Base-by-base conservation (phyloP, 2,797 vertebrate species). In the Meriones psammophilus region DNA sequence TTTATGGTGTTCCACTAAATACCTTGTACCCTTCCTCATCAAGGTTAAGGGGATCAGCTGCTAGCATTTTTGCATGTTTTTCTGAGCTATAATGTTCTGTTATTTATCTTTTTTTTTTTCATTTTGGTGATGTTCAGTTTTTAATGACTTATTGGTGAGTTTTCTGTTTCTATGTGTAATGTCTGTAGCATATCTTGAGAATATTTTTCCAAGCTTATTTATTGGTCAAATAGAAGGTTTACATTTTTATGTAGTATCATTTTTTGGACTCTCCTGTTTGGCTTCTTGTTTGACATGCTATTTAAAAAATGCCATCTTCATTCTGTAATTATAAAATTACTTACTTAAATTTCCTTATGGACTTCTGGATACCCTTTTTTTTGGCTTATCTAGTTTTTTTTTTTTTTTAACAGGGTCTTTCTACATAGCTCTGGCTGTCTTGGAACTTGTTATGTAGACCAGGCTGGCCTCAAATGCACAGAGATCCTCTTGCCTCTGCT, bases 161-260 rank as follows among this genome's bases (percentile, higher is more conserved):
- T 94, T 95, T 89, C 68, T 90, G 87, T 83, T 84, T 96, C 66
- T 91, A 8, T 97, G 89, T 96, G n/a, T 94, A 88, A 97, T 54
- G 76, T 95, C 83, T 92, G 24, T 78, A 96, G 95, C 91, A 94
- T 89, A 95, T 89, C 89, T 69, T 91, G 91, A 94, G 95, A 94
- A 94, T 88, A 91, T 91, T 97, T 95, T 96, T 87, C 84, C 18
- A 85, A 89, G 87, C 83, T 97, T 96, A 94, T 95, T 97, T 96
- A 92, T 94, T 95, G 94, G 94, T 89, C 89, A 93, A 58, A 94
- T 80, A 94, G 95, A 95, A 97, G 95, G 91, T 92, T 97, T 96
- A 88, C 56, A 85, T 96, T 96, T 97, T 97, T 94, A 92, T 93
- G 89, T 92, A 36, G 86, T 93, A 58, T 69, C 83, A 62, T 96